Conservation (phyloP, 1,140 invertebrate species). For the Globodera rostochiensis region DNA sequence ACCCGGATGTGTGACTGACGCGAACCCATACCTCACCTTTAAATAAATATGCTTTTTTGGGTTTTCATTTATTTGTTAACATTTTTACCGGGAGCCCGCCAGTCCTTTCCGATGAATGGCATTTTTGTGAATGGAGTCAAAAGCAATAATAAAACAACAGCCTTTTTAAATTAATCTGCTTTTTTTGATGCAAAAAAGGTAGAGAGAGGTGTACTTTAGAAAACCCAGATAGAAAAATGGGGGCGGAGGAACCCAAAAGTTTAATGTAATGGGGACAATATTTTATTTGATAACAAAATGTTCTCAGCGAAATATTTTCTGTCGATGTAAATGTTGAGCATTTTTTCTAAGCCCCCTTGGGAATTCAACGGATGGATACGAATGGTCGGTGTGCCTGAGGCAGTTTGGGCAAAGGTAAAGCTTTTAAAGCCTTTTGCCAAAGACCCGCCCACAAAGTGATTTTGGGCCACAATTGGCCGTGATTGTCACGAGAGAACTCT, state of each 20-base stretch:
- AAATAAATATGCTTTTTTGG: slow-evolving; percentile 8
- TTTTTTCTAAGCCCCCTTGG: no score
- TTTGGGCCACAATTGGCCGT: slow-evolving; percentile 2
- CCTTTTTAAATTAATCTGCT: no score
- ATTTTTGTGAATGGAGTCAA: slow-evolving; percentile 69
- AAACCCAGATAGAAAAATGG: no score
- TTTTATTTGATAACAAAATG: no score
- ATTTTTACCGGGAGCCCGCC: slow-evolving; percentile 80
- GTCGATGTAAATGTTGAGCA: no score
- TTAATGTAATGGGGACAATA: no score
- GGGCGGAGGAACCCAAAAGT: no score
- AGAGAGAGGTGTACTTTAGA: no score
- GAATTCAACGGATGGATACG: no score
- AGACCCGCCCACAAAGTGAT: not conserved
- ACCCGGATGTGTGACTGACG: slow-evolving; percentile 81
- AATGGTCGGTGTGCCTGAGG: not conserved
- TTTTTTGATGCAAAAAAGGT: no score
- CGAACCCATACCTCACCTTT: slow-evolving; percentile 96
- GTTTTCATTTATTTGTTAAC: not conserved
- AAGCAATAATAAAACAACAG: not conserved
- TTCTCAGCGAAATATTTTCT: no score
- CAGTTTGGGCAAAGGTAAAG: not conserved
- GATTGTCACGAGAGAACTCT: not conserved
- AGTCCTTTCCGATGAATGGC: slow-evolving; percentile 80
- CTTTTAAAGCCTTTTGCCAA: not conserved